Conservation (phyloP, 2,113 vertebrate species). For the Callipepla squamata region DNA sequence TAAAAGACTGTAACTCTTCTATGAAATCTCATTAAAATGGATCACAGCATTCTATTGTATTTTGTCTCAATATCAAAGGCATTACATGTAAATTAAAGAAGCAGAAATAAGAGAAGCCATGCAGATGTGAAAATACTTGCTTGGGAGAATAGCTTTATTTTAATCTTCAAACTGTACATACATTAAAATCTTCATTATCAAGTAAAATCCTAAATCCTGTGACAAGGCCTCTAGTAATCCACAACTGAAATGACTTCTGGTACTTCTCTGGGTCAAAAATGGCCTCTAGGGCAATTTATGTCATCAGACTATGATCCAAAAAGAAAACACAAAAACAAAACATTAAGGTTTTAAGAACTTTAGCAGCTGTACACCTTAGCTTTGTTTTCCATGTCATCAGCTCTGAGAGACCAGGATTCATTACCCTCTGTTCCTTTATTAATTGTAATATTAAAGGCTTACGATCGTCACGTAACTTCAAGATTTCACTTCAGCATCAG, state of each 20-base stretch:
- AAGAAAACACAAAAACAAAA: not conserved
- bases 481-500: slow-evolving; percentile 64
- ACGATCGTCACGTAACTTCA: slow-evolving; percentile 58
- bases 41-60: slow-evolving; percentile 20
- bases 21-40: slow-evolving; percentile 48
- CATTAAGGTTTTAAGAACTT: slow-evolving; percentile 21
- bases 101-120: not conserved
- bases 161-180: slow-evolving; percentile 7
- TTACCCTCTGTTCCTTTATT: slow-evolving; percentile 68
- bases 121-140: slow-evolving; percentile 10
- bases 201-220: slow-evolving; percentile 5
- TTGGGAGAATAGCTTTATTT: slow-evolving; percentile 16
- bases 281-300: not conserved
- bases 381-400: slow-evolving; percentile 68
- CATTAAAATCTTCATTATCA: slow-evolving; percentile 45
- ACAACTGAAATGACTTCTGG: slow-evolving; percentile 15
- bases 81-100: slow-evolving; percentile 32
- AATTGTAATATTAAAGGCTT: slow-evolving; percentile 70
- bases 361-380: slow-evolving; percentile 36
- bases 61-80: slow-evolving; percentile 16
- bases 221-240: not conserved
- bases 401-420: slow-evolving; percentile 45
- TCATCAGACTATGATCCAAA: not conserved
- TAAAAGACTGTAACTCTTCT: not conserved
- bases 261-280: not conserved